Conservation (phyloP, 2,888 invertebrate species). For the Chrysotoxum bicinctum region DNA sequence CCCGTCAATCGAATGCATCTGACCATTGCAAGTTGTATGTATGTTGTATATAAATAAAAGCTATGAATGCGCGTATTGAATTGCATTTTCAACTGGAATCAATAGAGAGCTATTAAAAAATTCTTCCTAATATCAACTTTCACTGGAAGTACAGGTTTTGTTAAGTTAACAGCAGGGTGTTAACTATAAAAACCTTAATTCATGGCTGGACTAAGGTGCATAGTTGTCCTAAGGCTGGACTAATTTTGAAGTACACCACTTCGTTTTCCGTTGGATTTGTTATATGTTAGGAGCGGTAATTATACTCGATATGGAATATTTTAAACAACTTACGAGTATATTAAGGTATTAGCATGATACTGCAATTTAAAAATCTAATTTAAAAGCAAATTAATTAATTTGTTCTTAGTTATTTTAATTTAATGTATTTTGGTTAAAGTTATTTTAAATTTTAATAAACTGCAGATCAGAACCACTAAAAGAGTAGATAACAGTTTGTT, state of each 20-base stretch:
- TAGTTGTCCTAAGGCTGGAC: background rate
- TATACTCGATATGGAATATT: too few species aligned
- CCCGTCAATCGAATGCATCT: conserved; percentile 4
- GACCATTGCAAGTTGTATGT: conserved; percentile 11
- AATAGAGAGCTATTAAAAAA: conserved; percentile 48
- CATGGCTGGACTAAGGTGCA: background rate
- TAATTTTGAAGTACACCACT: background rate
- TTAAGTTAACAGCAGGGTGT: background rate
- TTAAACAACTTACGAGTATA: too few species aligned
- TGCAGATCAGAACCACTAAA: too few species aligned
- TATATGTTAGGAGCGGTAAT: too few species aligned
- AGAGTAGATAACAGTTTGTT: too few species aligned
- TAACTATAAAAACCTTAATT: background rate
- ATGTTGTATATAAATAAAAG: background rate
- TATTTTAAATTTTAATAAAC: too few species aligned
- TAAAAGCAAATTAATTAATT: too few species aligned
- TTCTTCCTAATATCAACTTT: conserved; percentile 68
- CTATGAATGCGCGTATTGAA: conserved; percentile 30
- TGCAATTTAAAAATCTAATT: too few species aligned
- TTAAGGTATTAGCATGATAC: too few species aligned
- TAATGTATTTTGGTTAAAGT: too few species aligned
- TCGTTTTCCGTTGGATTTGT: too few species aligned
- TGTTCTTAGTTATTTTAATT: too few species aligned
- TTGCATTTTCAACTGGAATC: conserved; percentile 44
- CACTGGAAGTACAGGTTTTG: conserved; percentile 28